phyloP scores from a whole-genome alignment of 2,797 vertebrate species.

The Heteromormyrus szaboi region DNA sequence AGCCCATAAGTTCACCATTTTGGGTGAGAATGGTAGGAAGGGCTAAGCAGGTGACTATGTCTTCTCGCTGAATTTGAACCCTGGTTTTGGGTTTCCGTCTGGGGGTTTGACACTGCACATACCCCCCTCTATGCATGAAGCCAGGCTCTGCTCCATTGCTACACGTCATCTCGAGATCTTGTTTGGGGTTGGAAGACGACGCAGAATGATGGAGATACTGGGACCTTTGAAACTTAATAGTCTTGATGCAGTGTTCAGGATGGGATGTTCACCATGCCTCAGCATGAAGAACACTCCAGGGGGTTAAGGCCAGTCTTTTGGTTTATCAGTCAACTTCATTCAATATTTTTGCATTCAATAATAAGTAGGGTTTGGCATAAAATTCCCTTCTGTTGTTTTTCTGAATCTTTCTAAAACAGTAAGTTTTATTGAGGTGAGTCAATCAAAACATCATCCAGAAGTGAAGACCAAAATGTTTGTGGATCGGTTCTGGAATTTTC shows the following conservation, averaged over 20 bases:
- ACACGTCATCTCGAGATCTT: not conserved
- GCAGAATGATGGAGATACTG: not conserved
- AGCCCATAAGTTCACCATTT: not conserved
- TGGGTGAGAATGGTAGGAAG: not conserved
- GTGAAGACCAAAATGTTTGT: not conserved
- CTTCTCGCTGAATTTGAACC: constrained; percentile 10
- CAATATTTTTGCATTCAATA: not conserved
- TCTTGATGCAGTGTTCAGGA: not conserved
- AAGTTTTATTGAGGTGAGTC: not conserved
- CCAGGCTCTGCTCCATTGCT: not conserved
- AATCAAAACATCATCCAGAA: not conserved
- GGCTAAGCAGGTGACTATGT: not conserved
- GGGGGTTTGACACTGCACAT: constrained; percentile 24
- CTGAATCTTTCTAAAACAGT: not conserved
- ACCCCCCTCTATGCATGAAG: not conserved
- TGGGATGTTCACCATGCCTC: not conserved
- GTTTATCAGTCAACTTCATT: not conserved
- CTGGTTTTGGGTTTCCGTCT: constrained; percentile 28
- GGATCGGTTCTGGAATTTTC: constrained; percentile 5
- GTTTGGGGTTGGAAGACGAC: not conserved
- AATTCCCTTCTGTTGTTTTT: not conserved
- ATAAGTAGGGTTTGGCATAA: not conserved
- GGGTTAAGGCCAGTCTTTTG: not conserved
- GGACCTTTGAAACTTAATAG: constrained; percentile 11
- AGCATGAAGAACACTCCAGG: not conserved